These are phyloP conservation scores for Parnassius glacialis DNA, from an alignment of 2,888 invertebrate species.

Conservation along the genomic window DNA sequence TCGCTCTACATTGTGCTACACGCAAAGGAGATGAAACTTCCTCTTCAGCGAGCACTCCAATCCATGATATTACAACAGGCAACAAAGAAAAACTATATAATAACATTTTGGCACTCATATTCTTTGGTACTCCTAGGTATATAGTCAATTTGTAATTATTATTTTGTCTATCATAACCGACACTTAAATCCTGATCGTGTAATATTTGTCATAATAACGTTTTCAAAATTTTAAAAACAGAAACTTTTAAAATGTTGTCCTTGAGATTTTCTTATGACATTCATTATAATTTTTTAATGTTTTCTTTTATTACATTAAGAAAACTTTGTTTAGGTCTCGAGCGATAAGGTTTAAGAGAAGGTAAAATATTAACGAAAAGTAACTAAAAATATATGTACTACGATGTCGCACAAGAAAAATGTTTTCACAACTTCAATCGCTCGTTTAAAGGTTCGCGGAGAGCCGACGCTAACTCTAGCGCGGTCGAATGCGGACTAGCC, in stretches of 20 bases:
- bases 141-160: slow-evolving; percentile 55
- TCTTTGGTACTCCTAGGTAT: slow-evolving; percentile 71
- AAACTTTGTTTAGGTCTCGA: neutral
- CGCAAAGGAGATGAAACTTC: slow-evolving; percentile 86
- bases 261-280: slow-evolving; percentile 28
- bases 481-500: slow-evolving; percentile 79
- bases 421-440: slow-evolving; percentile 71
- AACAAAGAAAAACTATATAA: slow-evolving; percentile 75
- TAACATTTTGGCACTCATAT: slow-evolving; percentile 81
- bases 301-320: slow-evolving; percentile 7
- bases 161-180: slow-evolving; percentile 67
- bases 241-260: slow-evolving; percentile 10
- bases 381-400: slow-evolving; percentile 54
- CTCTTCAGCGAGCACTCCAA: slow-evolving; percentile 81
- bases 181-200: slow-evolving; percentile 56
- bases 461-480: slow-evolving; percentile 63
- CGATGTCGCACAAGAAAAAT: slow-evolving; percentile 60
- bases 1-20: slow-evolving; percentile 87
- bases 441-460: slow-evolving; percentile 45
- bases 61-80: slow-evolving; percentile 69
- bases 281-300: slow-evolving; percentile 7
- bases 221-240: slow-evolving; percentile 46
- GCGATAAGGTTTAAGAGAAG: slow-evolving; percentile 1
- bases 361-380: slow-evolving; percentile 41
- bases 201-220: slow-evolving; percentile 59